Percentiles rank a stretch among this genome's conserved stretches.
Conservation (phyloP, 2,113 vertebrate genomes). For the Anarrhichthys ocellatus region DNA sequence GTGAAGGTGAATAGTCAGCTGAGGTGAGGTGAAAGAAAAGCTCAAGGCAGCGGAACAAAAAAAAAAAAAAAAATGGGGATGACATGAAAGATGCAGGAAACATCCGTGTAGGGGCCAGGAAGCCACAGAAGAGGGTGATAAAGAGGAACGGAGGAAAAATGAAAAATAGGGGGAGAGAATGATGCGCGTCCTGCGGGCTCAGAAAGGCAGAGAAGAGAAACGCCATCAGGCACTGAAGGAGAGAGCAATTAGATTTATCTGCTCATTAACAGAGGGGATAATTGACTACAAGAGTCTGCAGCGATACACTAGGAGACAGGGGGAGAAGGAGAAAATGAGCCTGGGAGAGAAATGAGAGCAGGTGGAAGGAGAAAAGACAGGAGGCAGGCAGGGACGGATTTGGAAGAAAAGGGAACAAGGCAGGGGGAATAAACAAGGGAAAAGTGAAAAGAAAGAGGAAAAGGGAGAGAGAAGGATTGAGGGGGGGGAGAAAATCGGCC, state of each 20-base stretch:
- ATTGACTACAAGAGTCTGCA: constrained; percentile 82
- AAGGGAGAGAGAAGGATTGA: constrained; percentile 41
- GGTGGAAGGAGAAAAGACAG: constrained; percentile 67
- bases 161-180: constrained; percentile 59
- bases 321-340: constrained; percentile 67
- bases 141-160: constrained; percentile 35
- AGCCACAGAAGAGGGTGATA: constrained; percentile 17
- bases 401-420: constrained; percentile 63
- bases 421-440: constrained; percentile 65
- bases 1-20: constrained; percentile 44
- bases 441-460: constrained; percentile 60
- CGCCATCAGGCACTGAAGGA: constrained; percentile 73
- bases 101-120: constrained; percentile 16
- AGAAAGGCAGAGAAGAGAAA: constrained; percentile 67
- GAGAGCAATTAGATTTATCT: constrained; percentile 85
- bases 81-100: constrained; percentile 24
- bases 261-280: constrained; percentile 83
- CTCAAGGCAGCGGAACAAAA: constrained; percentile 18
- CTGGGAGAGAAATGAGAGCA: constrained; percentile 70
- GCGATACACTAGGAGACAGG: constrained; percentile 73
- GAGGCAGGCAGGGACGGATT: constrained; percentile 57
- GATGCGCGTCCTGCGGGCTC: constrained; percentile 60
- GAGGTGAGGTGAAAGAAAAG: constrained; percentile 41
- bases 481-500: constrained; percentile 46
- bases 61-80: constrained; percentile 28